Percentiles rank a stretch among this genome's conserved stretches.
Evolutionary conservation across 1,140 invertebrate genomes (phyloP).

Genomic region (Phthorimaea operculella): DNA sequence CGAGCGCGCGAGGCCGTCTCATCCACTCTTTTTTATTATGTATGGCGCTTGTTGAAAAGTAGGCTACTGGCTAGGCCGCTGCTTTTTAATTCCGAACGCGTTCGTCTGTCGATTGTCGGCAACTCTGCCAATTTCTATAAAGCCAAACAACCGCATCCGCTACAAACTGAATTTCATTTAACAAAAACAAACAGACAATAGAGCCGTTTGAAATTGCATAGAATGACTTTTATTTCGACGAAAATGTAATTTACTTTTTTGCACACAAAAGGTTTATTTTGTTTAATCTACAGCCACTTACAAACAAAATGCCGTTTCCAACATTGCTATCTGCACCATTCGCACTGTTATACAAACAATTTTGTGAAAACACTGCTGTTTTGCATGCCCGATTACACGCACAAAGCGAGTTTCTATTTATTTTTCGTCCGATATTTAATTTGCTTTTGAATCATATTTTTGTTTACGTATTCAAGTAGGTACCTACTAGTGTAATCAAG

Average conservation of each 20-base stretch:
- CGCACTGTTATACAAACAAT: not conserved
- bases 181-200: too few relatives aligned
- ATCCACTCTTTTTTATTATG: slow-evolving; percentile 35
- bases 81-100: slow-evolving; percentile 4
- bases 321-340: too few relatives aligned
- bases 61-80: slow-evolving; percentile 6
- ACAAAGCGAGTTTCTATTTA: not conserved
- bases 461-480: too few relatives aligned
- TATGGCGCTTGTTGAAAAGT: slow-evolving; percentile 20
- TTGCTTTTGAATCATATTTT: not conserved
- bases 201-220: too few relatives aligned
- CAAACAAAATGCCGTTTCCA: too few relatives aligned
- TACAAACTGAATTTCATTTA: too few relatives aligned
- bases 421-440: not conserved
- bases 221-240: too few relatives aligned
- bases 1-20: slow-evolving; percentile 32
- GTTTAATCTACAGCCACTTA: too few relatives aligned
- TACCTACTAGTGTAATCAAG: too few relatives aligned
- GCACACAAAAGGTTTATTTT: too few relatives aligned
- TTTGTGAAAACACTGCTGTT: not conserved
- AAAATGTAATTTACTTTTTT: too few relatives aligned
- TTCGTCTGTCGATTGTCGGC: not conserved
- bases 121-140: slow-evolving; percentile 1
- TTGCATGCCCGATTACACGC: not conserved
- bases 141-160: too few relatives aligned